Base-by-base conservation (phyloP, 2,888 invertebrate species). In the Epirrhoe alternata region DNA sequence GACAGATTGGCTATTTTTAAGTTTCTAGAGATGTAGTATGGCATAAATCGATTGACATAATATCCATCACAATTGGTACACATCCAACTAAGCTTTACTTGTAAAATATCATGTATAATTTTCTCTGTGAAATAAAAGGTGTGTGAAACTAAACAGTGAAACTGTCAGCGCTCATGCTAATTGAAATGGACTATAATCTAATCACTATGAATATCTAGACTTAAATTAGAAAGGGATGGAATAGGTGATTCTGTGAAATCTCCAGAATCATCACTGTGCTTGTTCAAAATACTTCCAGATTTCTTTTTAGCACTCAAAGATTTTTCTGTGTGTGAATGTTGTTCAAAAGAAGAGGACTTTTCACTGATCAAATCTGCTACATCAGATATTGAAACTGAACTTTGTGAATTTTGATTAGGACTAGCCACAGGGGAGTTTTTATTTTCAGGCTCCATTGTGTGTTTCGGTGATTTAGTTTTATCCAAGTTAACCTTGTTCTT, bases 121-220 rank as follows among this genome's bases (percentile, higher is more conserved):
- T n/a, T n/a, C n/a, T n/a, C n/a, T n/a, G n/a, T n/a, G n/a, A n/a
- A n/a, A n/a, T n/a, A n/a, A n/a, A n/a, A n/a, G n/a, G n/a, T n/a
- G n/a, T n/a, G n/a, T n/a, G n/a, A n/a, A n/a, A n/a, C n/a, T n/a
- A n/a, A n/a, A n/a, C n/a, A n/a, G n/a, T n/a, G n/a, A n/a, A n/a
- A n/a, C n/a, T n/a, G n/a, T n/a, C n/a, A n/a, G n/a, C n/a, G n/a
- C n/a, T n/a, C n/a, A n/a, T n/a, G n/a, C n/a, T n/a, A n/a, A n/a
- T n/a, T n/a, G n/a, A n/a, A n/a, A n/a, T n/a, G n/a, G n/a, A n/a
- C n/a, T n/a, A n/a, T n/a, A n/a, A n/a, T 5, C 81, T 75, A 91
- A 71, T 92, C 92, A 85, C 91, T 92, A 79, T 92, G 91, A 71
- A 91, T 86, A 73, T 93, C 90, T 63, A 92, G 83, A 76, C 92